Evolutionary conservation across 2,888 invertebrate genomes (phyloP).

Genomic region (Lasioglossum zephyrum): DNA sequence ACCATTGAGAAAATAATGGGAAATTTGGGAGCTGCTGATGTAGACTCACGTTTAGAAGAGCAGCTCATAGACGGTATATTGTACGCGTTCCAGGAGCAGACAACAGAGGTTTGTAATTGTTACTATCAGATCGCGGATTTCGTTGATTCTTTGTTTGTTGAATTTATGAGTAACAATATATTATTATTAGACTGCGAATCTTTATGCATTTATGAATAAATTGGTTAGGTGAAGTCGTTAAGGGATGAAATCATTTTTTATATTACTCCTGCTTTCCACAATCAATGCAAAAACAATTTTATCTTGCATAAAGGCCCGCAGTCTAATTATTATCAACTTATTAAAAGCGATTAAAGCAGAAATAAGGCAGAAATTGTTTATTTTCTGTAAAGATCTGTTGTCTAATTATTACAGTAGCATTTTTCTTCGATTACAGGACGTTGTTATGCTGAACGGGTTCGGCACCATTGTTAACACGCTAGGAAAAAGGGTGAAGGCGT

Average conservation of each 20-base stretch:
- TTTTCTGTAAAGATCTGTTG: too few species aligned
- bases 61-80: conserved; percentile 99
- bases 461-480: conserved; percentile 99
- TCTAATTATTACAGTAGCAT: not conserved
- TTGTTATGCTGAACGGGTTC: conserved; percentile 99
- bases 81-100: conserved; percentile 99
- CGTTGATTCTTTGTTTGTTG: not conserved
- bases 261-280: too few species aligned
- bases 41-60: conserved; percentile 98
- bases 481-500: conserved; percentile 98
- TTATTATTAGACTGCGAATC: too few species aligned
- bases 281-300: too few species aligned
- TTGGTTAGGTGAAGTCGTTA: too few species aligned
- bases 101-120: conserved; percentile 91
- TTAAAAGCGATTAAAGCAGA: not conserved
- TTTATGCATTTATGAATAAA: too few species aligned
- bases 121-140: not conserved
- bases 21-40: conserved; percentile 98
- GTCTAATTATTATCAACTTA: too few species aligned
- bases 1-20: conserved; percentile 99
- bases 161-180: too few species aligned
- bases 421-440: conserved; percentile 88
- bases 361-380: too few species aligned
- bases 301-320: too few species aligned
- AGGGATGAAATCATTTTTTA: too few species aligned